Evolutionary conservation across 1,140 invertebrate genomes (phyloP).

Genomic region (Saccostrea cuccullata): DNA sequence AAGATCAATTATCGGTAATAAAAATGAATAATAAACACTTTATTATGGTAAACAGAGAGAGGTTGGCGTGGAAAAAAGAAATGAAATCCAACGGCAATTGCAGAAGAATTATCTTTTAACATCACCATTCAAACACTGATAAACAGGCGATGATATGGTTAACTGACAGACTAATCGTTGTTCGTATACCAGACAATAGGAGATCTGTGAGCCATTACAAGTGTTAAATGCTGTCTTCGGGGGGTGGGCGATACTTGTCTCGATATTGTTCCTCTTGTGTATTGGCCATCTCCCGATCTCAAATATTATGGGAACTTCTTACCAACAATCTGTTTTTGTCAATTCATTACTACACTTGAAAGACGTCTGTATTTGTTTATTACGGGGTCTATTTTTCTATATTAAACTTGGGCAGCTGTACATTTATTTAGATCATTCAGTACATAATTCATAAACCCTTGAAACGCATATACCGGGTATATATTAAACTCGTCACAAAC

Average conservation of each 20-base stretch:
- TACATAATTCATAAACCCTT: neutral
- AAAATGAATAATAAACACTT: too few species aligned
- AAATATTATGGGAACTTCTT: conserved; percentile 13
- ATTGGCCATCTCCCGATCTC: conserved; percentile 24
- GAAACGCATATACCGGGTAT: neutral
- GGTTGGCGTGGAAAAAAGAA: too few species aligned
- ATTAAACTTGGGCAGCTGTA: neutral
- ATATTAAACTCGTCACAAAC: neutral
- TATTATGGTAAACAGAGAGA: too few species aligned
- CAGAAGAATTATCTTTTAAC: too few species aligned
- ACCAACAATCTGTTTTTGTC: conserved; percentile 4
- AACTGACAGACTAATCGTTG: neutral
- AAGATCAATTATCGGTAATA: too few species aligned
- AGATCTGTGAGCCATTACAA: conserved; percentile 5
- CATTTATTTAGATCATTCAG: neutral
- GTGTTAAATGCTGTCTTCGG: conserved; percentile 29
- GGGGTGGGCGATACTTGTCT: neutral
- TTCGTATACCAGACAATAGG: neutral
- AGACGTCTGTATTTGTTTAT: neutral
- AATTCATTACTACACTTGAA: conserved; percentile 25
- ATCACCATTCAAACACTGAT: neutral
- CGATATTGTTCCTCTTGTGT: neutral
- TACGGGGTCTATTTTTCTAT: neutral
- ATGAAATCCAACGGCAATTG: too few species aligned
- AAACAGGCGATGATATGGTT: neutral